Conservation (phyloP, 2,888 invertebrate species). For the Spilosoma lubricipeda region DNA sequence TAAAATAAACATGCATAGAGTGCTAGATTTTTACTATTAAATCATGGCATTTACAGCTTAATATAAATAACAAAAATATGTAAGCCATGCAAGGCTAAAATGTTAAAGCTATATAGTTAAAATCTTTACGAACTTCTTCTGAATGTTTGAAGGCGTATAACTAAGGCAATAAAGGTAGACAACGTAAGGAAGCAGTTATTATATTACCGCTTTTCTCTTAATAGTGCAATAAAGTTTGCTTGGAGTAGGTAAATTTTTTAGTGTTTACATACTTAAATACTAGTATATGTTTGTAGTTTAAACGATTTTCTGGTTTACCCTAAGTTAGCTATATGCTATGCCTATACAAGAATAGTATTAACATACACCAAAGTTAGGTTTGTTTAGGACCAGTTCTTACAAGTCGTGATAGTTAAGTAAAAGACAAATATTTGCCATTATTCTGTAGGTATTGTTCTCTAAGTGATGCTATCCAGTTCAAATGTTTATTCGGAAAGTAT, state of each 20-base stretch:
- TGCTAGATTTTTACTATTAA: not conserved
- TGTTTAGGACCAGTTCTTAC: not conserved
- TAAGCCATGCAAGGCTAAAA: conserved; percentile 4
- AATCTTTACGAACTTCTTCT: not conserved
- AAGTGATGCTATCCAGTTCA: not conserved
- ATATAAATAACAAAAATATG: conserved; percentile 4
- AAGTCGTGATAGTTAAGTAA: not conserved
- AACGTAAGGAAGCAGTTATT: not conserved
- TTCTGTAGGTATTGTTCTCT: not conserved
- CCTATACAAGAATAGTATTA: not conserved
- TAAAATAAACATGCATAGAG: not conserved
- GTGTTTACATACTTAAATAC: not conserved
- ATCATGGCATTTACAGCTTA: not conserved
- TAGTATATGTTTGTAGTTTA: not conserved
- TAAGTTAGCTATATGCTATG: not conserved
- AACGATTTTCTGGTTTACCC: not conserved
- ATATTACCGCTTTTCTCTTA: not conserved
- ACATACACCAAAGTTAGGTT: not conserved
- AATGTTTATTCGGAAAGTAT: not conserved
- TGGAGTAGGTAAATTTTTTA: not conserved
- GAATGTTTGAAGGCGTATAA: not conserved
- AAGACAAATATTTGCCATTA: not conserved
- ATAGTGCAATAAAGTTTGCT: not conserved
- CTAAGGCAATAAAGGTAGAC: not conserved
- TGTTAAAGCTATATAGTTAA: conserved; percentile 3